Percentiles rank a stretch among this genome's conserved stretches.
phyloP scores from a whole-genome alignment of 2,797 vertebrate species.

The Peromyscus attwateri region DNA sequence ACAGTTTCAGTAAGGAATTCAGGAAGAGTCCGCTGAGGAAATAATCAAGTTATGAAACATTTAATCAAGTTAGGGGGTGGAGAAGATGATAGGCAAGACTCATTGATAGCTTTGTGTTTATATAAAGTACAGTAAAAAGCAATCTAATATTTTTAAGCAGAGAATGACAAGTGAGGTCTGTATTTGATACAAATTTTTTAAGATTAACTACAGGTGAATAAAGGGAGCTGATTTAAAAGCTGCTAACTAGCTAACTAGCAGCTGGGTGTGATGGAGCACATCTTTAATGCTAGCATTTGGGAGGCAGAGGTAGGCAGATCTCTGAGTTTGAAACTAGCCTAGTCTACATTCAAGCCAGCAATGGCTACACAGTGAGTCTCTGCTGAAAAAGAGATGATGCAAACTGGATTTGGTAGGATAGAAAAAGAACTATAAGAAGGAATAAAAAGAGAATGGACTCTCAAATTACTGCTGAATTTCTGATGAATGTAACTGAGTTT shows the following conservation, averaged over 20 bases:
- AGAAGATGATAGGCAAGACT: background rate
- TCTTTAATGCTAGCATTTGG: background rate
- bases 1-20: constrained; percentile 31
- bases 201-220: background rate
- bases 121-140: background rate
- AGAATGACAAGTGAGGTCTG: background rate
- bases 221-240: background rate
- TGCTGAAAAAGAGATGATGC: background rate
- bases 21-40: constrained; percentile 10
- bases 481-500: background rate
- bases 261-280: background rate
- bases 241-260: background rate
- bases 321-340: background rate
- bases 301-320: background rate
- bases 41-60: background rate
- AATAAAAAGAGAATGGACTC: background rate
- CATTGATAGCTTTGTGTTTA: constrained; percentile 6
- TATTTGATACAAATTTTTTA: background rate
- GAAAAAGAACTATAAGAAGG: background rate
- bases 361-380: background rate
- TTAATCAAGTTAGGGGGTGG: background rate
- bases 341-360: background rate
- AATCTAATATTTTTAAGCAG: constrained; percentile 34
- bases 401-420: background rate
- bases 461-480: background rate